phyloP scores from a whole-genome alignment of 1,140 invertebrate genomes.

The Listronotus bonariensis region DNA sequence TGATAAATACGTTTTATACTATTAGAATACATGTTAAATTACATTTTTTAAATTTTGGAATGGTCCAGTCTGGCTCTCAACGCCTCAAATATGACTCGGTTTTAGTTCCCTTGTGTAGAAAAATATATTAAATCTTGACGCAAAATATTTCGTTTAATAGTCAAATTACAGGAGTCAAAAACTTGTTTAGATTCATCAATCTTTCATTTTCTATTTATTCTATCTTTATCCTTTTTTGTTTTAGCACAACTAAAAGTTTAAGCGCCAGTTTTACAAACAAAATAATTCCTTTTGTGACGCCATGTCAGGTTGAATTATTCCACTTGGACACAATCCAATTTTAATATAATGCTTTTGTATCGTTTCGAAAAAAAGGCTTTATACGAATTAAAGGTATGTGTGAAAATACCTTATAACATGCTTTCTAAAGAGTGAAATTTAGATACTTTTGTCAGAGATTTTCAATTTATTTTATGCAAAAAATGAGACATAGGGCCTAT shows the following conservation, averaged over 20 bases:
- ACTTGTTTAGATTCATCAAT: slow-evolving; percentile 1
- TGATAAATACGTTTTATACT: too few relatives aligned
- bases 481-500: too few relatives aligned
- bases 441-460: too few relatives aligned
- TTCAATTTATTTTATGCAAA: too few relatives aligned
- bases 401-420: slow-evolving; percentile 34
- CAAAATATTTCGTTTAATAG: neutral
- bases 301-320: slow-evolving; percentile 37
- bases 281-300: slow-evolving; percentile 37
- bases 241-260: slow-evolving; percentile 32
- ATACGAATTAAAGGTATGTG: slow-evolving; percentile 28
- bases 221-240: slow-evolving; percentile 24
- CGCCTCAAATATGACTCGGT: too few relatives aligned
- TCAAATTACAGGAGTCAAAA: neutral
- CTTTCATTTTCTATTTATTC: slow-evolving; percentile 28
- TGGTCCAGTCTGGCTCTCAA: too few relatives aligned
- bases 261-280: slow-evolving; percentile 36
- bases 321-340: slow-evolving; percentile 38
- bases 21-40: too few relatives aligned
- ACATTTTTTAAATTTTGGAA: too few relatives aligned
- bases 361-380: slow-evolving; percentile 31
- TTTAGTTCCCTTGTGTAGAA: too few relatives aligned
- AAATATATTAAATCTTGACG: neutral
- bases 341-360: slow-evolving; percentile 41
- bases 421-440: slow-evolving; percentile 20